Evolutionary conservation across 2,797 vertebrate genomes (phyloP).

Genomic region (Morus bassanus): DNA sequence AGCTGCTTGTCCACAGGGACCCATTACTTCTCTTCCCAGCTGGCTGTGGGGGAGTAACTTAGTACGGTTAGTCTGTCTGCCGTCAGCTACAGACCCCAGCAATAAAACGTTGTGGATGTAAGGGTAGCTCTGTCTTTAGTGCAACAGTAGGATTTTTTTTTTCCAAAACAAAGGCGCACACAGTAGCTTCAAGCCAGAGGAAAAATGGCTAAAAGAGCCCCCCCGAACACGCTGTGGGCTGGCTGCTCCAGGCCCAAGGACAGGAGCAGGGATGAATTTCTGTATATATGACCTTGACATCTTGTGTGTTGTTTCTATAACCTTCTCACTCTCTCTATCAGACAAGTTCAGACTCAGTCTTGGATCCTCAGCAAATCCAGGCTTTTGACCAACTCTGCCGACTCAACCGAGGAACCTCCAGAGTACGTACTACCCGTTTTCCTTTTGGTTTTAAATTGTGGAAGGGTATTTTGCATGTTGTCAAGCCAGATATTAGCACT

Average conservation of each 20-base stretch:
- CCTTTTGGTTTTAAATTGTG: fast-evolving
- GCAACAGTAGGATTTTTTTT: background rate
- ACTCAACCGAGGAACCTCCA: conserved; percentile 89
- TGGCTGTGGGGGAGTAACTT: background rate
- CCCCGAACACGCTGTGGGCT: background rate
- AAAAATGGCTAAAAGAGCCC: background rate
- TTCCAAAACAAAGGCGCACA: background rate
- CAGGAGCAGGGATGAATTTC: background rate
- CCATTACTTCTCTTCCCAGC: background rate
- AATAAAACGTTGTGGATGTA: background rate
- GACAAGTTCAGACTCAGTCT: conserved; percentile 77
- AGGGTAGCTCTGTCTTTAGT: background rate
- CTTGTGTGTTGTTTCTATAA: background rate
- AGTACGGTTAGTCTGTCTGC: background rate
- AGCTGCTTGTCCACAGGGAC: background rate
- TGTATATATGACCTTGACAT: background rate
- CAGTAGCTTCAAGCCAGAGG: background rate
- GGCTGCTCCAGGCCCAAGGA: background rate
- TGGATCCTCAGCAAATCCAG: conserved; percentile 92
- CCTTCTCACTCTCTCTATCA: conserved; percentile 46
- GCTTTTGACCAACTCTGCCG: conserved; percentile 92
- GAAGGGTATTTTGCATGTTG: background rate
- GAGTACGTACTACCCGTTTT: conserved; percentile 69
- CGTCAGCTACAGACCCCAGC: background rate
- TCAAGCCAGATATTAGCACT: background rate